A percentile compares a stretch with the other conserved stretches of the same genome.
phyloP scores from a whole-genome alignment of 2,888 invertebrate genomes.

The Xylota sylvarum region DNA sequence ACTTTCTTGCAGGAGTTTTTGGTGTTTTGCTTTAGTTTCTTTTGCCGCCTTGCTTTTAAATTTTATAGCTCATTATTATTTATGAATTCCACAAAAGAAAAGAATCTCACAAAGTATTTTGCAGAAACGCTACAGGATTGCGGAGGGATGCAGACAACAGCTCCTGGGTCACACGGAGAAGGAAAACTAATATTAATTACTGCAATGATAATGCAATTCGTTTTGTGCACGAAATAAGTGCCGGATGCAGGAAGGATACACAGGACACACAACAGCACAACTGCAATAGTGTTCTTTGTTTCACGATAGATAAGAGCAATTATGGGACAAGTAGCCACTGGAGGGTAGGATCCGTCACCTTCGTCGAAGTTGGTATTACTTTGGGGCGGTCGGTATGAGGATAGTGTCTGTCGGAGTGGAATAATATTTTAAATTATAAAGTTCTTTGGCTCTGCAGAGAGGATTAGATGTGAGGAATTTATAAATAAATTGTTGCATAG shows the following conservation, averaged over 20 bases:
- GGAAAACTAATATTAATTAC: slow-evolving; percentile 75
- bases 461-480: slow-evolving; percentile 9
- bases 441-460: neutral
- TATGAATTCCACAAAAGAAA: slow-evolving; percentile 68
- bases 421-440: slow-evolving; percentile 30
- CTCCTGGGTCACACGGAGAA: slow-evolving; percentile 34
- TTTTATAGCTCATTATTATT: slow-evolving; percentile 77
- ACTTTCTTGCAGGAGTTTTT: slow-evolving; percentile 66
- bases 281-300: slow-evolving; percentile 55
- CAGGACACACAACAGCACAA: slow-evolving; percentile 18
- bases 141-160: neutral
- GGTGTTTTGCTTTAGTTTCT: slow-evolving; percentile 26
- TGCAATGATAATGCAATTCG: slow-evolving; percentile 75
- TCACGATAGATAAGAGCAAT: slow-evolving; percentile 70
- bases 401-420: neutral
- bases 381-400: neutral
- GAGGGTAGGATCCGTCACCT: neutral
- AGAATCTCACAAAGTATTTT: slow-evolving; percentile 45
- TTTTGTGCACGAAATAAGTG: slow-evolving; percentile 64
- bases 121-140: slow-evolving; percentile 19
- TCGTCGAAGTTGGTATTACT: neutral
- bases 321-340: slow-evolving; percentile 46
- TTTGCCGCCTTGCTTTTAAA: slow-evolving; percentile 55
- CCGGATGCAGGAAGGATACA: slow-evolving; percentile 27
- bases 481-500: slow-evolving; percentile 10